Evolutionary conservation across 2,113 vertebrate genomes (phyloP).

Genomic region (Silurus asotus): DNA sequence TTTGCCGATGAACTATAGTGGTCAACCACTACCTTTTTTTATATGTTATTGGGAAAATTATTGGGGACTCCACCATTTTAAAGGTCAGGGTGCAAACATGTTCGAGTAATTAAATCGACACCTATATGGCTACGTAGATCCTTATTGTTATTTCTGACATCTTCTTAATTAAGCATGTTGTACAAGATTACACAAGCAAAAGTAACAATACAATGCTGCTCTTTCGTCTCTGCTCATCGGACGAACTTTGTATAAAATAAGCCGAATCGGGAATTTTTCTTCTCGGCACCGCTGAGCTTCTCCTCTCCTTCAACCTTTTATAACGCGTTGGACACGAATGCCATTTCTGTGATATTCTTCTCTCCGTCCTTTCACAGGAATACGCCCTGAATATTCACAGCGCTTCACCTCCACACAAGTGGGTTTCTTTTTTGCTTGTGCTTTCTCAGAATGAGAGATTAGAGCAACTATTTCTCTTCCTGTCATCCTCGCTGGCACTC

Average conservation of each 20-base stretch:
- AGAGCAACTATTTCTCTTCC: conserved; percentile 56
- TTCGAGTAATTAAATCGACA: no score
- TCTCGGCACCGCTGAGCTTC: not conserved
- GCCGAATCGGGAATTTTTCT: not conserved
- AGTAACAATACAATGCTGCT: not conserved
- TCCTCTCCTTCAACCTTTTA: not conserved
- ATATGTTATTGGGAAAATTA: no score
- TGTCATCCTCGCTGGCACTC: conserved; percentile 42
- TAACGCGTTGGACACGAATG: not conserved
- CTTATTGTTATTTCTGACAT: not conserved
- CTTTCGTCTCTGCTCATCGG: not conserved
- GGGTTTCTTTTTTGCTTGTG: conserved; percentile 62
- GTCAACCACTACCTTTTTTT: no score
- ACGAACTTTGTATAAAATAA: not conserved
- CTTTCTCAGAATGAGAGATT: conserved; percentile 67
- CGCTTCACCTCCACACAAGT: conserved; percentile 12
- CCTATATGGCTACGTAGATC: not conserved
- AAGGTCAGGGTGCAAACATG: no score
- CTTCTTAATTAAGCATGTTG: not conserved
- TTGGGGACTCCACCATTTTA: no score
- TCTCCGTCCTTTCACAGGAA: conserved; percentile 19
- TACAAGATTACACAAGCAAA: not conserved
- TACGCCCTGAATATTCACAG: conserved; percentile 32
- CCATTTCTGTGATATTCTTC: conserved; percentile 1
- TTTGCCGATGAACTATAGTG: no score